phyloP scores from a whole-genome alignment of 2,888 invertebrate species.

The Caenorhabditis panamensis region DNA sequence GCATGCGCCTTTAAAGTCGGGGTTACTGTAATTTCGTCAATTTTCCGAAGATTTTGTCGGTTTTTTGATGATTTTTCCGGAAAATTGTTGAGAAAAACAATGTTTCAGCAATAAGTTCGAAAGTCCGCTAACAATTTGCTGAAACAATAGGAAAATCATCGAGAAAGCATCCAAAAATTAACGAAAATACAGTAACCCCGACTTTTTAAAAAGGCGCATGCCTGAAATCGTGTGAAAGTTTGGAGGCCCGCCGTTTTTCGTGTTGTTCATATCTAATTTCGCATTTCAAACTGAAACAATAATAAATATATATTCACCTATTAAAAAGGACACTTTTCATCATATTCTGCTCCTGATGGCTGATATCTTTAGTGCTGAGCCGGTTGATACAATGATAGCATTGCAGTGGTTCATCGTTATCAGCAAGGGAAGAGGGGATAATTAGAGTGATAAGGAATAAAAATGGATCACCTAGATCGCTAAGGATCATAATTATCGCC shows the following conservation, averaged over 20 bases:
- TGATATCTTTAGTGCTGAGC: conserved; percentile 17
- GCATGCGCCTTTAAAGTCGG: too few relatives aligned
- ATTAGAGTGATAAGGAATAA: not conserved
- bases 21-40: too few relatives aligned
- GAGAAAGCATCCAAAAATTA: too few relatives aligned
- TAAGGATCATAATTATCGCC: not conserved
- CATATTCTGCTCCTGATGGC: conserved; percentile 29
- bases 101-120: not conserved
- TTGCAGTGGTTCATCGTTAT: conserved; percentile 13
- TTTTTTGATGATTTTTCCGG: not conserved
- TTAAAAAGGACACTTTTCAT: conserved; percentile 37
- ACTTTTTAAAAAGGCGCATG: too few relatives aligned
- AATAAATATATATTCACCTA: conserved; percentile 10
- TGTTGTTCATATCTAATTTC: too few relatives aligned
- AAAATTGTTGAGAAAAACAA: not conserved
- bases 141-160: too few relatives aligned
- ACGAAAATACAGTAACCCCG: too few relatives aligned
- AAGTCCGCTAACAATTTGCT: too few relatives aligned
- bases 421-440: not conserved
- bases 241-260: too few relatives aligned
- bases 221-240: too few relatives aligned
- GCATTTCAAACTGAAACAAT: not conserved
- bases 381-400: conserved; percentile 58
- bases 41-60: too few relatives aligned
- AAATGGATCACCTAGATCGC: not conserved